These are phyloP conservation scores for Anthophora plumipes DNA, from an alignment of 2,888 invertebrate genomes.

Conservation along the genomic window DNA sequence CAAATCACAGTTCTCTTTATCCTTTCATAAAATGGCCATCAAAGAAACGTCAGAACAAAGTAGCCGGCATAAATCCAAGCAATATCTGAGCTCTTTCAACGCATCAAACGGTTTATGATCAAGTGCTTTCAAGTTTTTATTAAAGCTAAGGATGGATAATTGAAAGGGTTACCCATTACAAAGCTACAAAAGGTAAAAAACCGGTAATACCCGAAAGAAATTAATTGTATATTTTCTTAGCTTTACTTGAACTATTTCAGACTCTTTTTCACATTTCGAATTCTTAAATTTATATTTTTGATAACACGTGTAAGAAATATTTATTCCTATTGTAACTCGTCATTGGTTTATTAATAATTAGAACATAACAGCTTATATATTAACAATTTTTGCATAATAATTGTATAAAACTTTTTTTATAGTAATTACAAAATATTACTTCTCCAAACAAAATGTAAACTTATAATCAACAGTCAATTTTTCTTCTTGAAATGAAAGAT, in stretches of 20 bases:
- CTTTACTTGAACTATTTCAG: no score
- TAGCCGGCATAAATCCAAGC: conserved; percentile 1
- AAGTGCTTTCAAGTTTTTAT: conserved; percentile 21
- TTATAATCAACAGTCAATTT: no score
- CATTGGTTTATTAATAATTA: no score
- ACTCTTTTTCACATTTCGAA: no score
- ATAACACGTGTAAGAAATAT: no score
- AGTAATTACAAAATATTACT: not conserved
- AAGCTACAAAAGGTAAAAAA: not conserved
- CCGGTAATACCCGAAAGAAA: not conserved
- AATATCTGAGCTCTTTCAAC: conserved; percentile 3
- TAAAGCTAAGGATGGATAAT: not conserved
- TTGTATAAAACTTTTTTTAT: not conserved
- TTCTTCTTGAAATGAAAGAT: no score
- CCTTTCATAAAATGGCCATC: conserved; percentile 2
- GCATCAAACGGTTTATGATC: conserved; percentile 15
- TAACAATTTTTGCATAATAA: not conserved
- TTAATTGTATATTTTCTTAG: not conserved
- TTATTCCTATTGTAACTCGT: no score
- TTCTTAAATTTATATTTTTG: no score
- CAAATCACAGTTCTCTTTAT: not conserved
- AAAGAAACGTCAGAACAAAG: not conserved
- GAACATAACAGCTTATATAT: no score
- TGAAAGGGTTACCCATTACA: not conserved
- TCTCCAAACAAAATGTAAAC: no score